Evolutionary conservation across 2,888 invertebrate species (phyloP).

Genomic region (Antitype chi): DNA sequence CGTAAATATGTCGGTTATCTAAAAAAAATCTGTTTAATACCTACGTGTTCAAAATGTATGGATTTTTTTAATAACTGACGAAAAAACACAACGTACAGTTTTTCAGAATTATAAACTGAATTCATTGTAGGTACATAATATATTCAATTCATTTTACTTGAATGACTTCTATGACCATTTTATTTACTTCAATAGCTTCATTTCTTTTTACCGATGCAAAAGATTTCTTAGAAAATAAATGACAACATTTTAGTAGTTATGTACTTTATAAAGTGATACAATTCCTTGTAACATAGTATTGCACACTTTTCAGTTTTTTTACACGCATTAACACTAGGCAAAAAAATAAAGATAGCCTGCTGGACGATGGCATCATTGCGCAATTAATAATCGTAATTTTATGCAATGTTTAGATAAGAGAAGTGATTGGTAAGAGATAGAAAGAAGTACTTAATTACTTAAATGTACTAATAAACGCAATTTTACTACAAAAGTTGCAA

Average conservation of each 20-base stretch:
- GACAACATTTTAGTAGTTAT: conserved; percentile 12
- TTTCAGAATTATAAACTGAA: too few relatives aligned
- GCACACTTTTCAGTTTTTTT: conserved; percentile 24
- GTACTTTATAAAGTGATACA: conserved; percentile 10
- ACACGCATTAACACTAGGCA: neutral
- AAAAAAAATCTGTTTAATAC: too few relatives aligned
- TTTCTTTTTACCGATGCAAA: neutral
- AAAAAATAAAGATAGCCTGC: neutral
- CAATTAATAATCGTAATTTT: conserved; percentile 2
- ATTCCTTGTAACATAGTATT: conserved; percentile 11
- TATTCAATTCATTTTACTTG: neutral
- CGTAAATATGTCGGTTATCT: too few relatives aligned
- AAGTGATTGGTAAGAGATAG: neutral
- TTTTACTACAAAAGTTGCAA: neutral
- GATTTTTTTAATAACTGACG: too few relatives aligned
- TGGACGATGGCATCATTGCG: conserved; percentile 15
- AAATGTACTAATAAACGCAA: neutral
- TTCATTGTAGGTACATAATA: too few relatives aligned
- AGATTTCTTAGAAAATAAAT: conserved; percentile 13
- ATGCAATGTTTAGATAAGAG: conserved; percentile 15
- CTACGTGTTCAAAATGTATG: too few relatives aligned
- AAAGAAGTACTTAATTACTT: neutral
- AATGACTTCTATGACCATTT: neutral
- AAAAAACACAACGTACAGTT: too few relatives aligned
- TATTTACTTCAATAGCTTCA: neutral